Evolutionary conservation across 1,140 invertebrate genomes (phyloP), one percentile per base, ranked within the genome.

Genomic region (Thrips palmi): DNA sequence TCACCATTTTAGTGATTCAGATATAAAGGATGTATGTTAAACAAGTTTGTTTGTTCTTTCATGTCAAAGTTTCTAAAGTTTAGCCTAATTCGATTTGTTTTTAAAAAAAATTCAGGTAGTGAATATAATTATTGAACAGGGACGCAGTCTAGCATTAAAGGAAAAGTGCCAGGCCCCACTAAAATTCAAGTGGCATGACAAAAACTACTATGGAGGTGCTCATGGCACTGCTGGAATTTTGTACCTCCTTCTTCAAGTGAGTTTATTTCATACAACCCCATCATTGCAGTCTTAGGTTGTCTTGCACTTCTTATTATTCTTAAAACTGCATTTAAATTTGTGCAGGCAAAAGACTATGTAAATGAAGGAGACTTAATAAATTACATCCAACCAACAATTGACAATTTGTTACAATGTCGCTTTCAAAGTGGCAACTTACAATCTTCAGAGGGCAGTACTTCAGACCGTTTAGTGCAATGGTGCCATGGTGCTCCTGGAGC

Each of bases 401-500:
- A 82, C 45, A 78, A 64, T 52, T 52, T 84, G 41, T 45, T 64
- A 5, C 54, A 49, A n/a, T 42, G 68, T 25, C 61, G 64, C 48
- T 80, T 67, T 55, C 53, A 68, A n/a, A 79, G 77, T 45, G 81
- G 81, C 2, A 93, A 93, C 60, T 82, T 81, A 54, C 81, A 81
- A 3, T 91, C 86, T 0, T 89, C 86, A 0, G 35, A 79, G 1
- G 71, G 68, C 11, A 77, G 69, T 46, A 58, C 57, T 22, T 83
- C 92, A 51, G 85, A 93, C 52, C 71, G 69, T 56, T 64, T 93
- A 28, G 73, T 94, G 2, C 89, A 94, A 46, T 96, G 89, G 89
- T 94, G 89, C 64, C 88, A 94, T 56, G 91, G 91, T 11, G 83
- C 87, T 15, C 82, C 89, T 30, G 88, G 87, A 12, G 77, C 84